These are phyloP conservation scores for Cremastinae sp. DNA, from an alignment of 2,888 invertebrate genomes.

Conservation along the genomic window DNA sequence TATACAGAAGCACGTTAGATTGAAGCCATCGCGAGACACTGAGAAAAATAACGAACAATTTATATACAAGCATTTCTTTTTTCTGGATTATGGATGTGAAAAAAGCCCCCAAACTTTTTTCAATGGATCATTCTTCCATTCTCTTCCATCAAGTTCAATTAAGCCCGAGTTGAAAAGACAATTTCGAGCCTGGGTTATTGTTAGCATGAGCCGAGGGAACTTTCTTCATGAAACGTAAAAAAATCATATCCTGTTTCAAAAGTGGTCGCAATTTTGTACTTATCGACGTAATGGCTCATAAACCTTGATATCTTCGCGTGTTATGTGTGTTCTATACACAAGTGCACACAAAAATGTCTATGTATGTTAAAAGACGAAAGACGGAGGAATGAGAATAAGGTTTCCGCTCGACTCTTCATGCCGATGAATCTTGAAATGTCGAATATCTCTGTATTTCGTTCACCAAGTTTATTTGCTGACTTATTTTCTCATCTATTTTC, in stretches of 20 bases:
- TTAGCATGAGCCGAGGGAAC: constrained; percentile 24
- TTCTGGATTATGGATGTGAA: too few species aligned
- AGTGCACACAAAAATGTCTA: constrained; percentile 9
- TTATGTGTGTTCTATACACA: too few species aligned
- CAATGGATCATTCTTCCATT: background rate
- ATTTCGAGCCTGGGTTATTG: background rate
- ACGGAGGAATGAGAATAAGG: too few species aligned
- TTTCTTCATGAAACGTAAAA: constrained; percentile 43
- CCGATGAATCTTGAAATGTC: constrained; percentile 7
- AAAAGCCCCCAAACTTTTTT: too few species aligned
- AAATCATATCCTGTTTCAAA: constrained; percentile 46
- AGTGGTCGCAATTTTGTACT: constrained; percentile 61
- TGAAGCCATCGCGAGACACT: too few species aligned
- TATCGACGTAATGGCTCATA: constrained; percentile 54
- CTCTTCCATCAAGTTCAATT: constrained; percentile 1
- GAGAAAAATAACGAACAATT: too few species aligned
- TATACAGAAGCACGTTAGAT: too few species aligned
- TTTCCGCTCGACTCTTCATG: too few species aligned
- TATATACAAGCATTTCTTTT: too few species aligned
- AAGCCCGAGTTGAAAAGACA: background rate
- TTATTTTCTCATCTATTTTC: constrained; percentile 28
- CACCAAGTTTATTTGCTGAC: background rate
- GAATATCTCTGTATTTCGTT: constrained; percentile 1
- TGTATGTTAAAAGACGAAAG: constrained; percentile 30
- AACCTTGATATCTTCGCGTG: constrained; percentile 59